phyloP scores from a whole-genome alignment of 2,113 vertebrate species.

The Phrynosoma platyrhinos region DNA sequence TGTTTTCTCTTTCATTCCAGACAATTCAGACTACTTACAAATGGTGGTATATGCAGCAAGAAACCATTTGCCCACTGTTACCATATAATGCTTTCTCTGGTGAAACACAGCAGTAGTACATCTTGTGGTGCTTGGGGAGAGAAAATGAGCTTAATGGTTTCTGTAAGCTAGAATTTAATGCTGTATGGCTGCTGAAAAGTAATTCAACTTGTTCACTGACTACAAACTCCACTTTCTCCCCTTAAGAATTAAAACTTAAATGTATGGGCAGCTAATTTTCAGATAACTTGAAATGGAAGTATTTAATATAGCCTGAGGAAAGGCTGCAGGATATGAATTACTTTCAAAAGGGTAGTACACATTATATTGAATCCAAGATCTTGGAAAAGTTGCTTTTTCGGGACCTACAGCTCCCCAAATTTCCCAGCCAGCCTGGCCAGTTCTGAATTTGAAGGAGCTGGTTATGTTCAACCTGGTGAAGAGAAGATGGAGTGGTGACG shows the following conservation, averaged over 20 bases:
- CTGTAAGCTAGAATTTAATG: background rate
- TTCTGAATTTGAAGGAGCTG: too few relatives aligned
- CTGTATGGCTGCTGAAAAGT: background rate
- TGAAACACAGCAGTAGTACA: conserved; percentile 8
- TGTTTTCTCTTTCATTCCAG: conserved; percentile 42
- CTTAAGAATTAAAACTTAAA: background rate
- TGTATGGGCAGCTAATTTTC: background rate
- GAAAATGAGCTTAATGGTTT: conserved; percentile 12
- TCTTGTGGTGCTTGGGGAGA: conserved; percentile 16
- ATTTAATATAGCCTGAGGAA: background rate
- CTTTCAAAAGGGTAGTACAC: too few relatives aligned
- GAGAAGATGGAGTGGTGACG: too few relatives aligned
- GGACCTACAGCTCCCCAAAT: too few relatives aligned
- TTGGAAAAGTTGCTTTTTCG: too few relatives aligned
- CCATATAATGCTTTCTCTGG: background rate
- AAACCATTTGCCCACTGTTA: conserved; percentile 37
- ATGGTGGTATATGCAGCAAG: conserved; percentile 40
- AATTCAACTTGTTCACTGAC: conserved; percentile 24
- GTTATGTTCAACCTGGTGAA: too few relatives aligned
- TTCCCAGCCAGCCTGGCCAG: too few relatives aligned
- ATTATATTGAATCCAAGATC: background rate
- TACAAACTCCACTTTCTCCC: background rate
- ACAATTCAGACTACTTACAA: conserved; percentile 37
- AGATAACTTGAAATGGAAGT: background rate
- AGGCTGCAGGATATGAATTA: background rate